Conservation (phyloP, 53 echinoderm and acorn worm species). For the Astropecten irregularis region DNA sequence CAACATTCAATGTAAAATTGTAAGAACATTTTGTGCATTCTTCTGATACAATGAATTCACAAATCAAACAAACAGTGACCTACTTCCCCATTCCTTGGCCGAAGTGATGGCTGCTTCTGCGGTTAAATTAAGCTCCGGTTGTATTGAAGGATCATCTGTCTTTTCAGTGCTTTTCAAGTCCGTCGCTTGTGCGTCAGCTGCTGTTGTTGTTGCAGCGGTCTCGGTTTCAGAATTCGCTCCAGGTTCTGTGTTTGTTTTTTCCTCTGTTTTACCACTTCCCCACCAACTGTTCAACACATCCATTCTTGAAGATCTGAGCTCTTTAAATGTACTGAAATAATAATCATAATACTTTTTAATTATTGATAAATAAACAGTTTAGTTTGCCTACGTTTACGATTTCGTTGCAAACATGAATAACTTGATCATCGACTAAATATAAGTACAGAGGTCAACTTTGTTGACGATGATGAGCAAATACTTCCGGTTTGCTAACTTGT, state of each 20-base stretch:
- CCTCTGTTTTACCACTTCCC: conserved; percentile 73
- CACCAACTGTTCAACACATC: conserved; percentile 92
- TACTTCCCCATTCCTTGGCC: conserved; percentile 95
- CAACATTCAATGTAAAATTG: too few species aligned
- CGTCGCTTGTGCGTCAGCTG: background rate
- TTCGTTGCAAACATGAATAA: background rate
- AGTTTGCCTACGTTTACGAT: background rate
- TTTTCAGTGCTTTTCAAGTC: conserved; percentile 11
- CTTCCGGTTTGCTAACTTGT: conserved; percentile 21
- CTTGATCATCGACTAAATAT: background rate
- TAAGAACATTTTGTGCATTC: too few species aligned
- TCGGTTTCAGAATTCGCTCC: conserved; percentile 38
- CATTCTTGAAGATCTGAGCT: conserved; percentile 53
- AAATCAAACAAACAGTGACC: too few species aligned
- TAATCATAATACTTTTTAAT: background rate
- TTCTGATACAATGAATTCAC: too few species aligned
- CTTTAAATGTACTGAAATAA: background rate
- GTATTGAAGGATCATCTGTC: background rate
- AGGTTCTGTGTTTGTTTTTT: conserved; percentile 29
- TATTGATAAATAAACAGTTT: background rate
- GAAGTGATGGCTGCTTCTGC: conserved; percentile 76
- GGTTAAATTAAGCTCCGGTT: conserved; percentile 18
- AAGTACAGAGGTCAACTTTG: conserved; percentile 12
- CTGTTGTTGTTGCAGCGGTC: background rate
- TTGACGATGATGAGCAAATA: background rate